Conservation (phyloP, 2,797 vertebrate species). For the Hirundo rustica region DNA sequence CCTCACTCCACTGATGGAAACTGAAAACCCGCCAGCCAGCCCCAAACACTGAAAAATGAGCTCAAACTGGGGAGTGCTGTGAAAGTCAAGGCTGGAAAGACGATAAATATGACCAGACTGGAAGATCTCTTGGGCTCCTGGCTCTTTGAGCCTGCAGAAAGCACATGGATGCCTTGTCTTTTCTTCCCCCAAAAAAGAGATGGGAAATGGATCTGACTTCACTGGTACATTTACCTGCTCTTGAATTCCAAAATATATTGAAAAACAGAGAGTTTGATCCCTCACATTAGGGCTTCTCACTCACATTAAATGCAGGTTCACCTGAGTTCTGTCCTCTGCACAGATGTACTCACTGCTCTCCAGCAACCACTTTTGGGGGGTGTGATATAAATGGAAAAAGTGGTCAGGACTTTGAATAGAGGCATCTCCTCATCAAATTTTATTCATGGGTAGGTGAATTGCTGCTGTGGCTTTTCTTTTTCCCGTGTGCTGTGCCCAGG, state of each 20-base stretch:
- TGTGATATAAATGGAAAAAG: neutral
- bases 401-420: neutral
- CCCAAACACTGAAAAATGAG: slow-evolving; percentile 42
- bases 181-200: neutral
- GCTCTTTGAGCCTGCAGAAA: neutral
- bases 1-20: neutral
- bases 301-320: neutral
- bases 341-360: neutral
- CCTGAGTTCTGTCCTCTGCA: neutral
- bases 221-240: neutral
- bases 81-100: neutral
- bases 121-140: neutral
- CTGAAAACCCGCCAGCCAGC: slow-evolving; percentile 35
- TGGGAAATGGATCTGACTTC: neutral
- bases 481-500: neutral
- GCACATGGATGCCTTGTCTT: neutral
- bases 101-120: neutral
- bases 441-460: neutral
- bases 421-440: neutral
- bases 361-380: neutral
- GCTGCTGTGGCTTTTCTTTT: neutral
- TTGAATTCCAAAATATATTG: neutral
- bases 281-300: neutral
- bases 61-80: neutral
- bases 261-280: neutral